Base-by-base conservation (phyloP, 2,113 vertebrate species). In the Ciconia boyciana region DNA sequence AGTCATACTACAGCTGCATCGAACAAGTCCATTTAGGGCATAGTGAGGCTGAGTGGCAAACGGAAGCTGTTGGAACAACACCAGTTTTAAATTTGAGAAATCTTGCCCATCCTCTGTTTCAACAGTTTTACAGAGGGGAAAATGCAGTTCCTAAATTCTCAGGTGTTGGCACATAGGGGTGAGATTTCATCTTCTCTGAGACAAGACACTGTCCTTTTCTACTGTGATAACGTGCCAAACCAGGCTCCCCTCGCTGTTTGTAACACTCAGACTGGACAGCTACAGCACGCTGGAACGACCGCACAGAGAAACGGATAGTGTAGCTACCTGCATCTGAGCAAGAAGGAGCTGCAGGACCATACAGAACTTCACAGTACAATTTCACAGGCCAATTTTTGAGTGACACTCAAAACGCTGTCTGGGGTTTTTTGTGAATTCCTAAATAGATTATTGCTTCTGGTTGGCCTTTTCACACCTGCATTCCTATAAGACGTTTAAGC, bases 301-400 rank as follows among this genome's bases (percentile, higher is more conserved):
- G 57, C 11, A 0, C 31, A 2, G 83, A 28, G 17, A 4, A 19
- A 18, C 0, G 2, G 65, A 10, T 6, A 16, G 14, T 0, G 10
- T 49, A 28, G 94, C 83, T 62, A 4, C 81, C 92, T 34, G 49
- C 9, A 1, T 4, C 82, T 31, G 58, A 60, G 69, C 39, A 11
- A 20, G 14, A 46, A 71, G 66, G 65, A 89, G 52, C 72, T 3
- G 7, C 24, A 1, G 48, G 11, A 54, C 64, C 5, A 0, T 21
- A 4, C 1, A 1, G n/a, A 34, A 6, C 55, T 31, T 25, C 2
- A 1, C 51, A 11, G 57, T 3, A 4, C 57, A 2, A 2, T 3
- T 12, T 20, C 58, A 13, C 21, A 6, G 52, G 17, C 31, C 13
- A 3, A 1, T 11, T 18, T 11, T 24, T 13, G 46, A 43, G 26